Conservation (phyloP, 1,140 invertebrate species). For the Drosophila bifasciata region DNA sequence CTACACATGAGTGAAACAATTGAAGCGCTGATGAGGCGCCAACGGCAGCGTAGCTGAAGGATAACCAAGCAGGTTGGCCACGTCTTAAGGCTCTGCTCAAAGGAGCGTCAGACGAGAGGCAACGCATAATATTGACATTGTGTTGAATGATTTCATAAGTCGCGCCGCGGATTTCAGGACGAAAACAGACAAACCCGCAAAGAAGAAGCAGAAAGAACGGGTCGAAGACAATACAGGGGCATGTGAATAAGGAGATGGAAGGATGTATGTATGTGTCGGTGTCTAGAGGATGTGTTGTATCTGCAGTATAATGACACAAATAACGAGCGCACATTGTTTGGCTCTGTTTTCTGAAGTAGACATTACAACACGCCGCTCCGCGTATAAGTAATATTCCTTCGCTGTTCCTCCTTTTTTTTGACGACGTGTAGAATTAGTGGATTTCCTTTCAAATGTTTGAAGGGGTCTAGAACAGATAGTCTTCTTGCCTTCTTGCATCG, state of each 20-base stretch:
- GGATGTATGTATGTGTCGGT: conserved; percentile 21
- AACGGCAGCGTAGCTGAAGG: conserved; percentile 4
- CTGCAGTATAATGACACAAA: conserved; percentile 78
- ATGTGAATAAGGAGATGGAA: conserved; percentile 57
- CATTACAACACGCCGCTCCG: conserved; percentile 61
- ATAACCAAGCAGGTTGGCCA: conserved; percentile 3
- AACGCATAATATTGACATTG: conserved; percentile 72
- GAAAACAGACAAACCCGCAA: conserved; percentile 22
- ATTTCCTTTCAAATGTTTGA: conserved; percentile 67
- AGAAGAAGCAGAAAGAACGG: conserved; percentile 5
- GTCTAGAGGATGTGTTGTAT: conserved; percentile 55
- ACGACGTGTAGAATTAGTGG: conserved; percentile 65
- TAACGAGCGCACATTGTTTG: conserved; percentile 80
- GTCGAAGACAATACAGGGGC: conserved; percentile 50
- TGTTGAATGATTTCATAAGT: conserved; percentile 75
- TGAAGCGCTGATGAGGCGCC: conserved; percentile 67
- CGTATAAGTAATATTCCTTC: conserved; percentile 73
- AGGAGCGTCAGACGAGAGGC: conserved; percentile 13
- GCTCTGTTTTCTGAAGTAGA: conserved; percentile 58
- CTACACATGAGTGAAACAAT: conserved; percentile 82
- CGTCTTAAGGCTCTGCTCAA: background rate
- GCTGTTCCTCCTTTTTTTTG: conserved; percentile 38
- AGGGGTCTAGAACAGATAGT: conserved; percentile 57
- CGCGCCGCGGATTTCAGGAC: conserved; percentile 38
- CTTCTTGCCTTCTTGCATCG: background rate